These are phyloP conservation scores for Gastrophryne carolinensis DNA, from an alignment of 2,797 vertebrate genomes.

Conservation along the genomic window DNA sequence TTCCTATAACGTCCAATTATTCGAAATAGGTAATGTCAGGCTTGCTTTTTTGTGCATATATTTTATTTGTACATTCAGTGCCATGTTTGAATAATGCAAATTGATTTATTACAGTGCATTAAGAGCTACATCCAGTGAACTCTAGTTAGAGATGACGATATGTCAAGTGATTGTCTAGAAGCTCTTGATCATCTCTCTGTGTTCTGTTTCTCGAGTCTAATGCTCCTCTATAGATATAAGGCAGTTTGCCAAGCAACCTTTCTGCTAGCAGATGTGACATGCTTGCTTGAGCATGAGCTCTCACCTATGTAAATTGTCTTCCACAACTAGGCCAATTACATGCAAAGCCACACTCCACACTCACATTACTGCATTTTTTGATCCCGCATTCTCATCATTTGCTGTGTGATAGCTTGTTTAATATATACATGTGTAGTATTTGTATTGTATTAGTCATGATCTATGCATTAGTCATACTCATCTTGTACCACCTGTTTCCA, in stretches of 20 bases:
- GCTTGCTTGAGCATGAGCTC: background rate
- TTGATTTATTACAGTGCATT: background rate
- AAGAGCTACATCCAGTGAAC: background rate
- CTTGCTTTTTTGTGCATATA: too few species aligned
- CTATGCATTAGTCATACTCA: background rate
- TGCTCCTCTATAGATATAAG: slow-evolving; percentile 3
- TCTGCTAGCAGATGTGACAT: slow-evolving; percentile 29
- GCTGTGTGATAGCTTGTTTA: background rate
- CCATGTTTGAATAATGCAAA: background rate
- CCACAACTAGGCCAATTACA: slow-evolving; percentile 38
- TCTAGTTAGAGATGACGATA: background rate
- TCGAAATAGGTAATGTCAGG: background rate
- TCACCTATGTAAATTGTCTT: slow-evolving; percentile 30
- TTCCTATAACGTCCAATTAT: background rate
- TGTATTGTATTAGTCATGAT: background rate
- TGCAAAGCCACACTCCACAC: slow-evolving; percentile 31
- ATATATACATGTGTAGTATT: slow-evolving; percentile 3
- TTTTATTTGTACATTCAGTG: too few species aligned
- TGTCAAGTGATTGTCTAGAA: background rate
- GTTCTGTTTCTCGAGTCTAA: background rate
- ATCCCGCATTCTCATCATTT: background rate
- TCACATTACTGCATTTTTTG: slow-evolving; percentile 6
- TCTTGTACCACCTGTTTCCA: background rate
- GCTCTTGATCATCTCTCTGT: background rate
- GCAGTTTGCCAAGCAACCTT: slow-evolving; percentile 34